A percentile compares a stretch with the other conserved stretches of the same genome.
Conservation (phyloP, 37 sponge, comb jelly and placozoan genomes). For the Petrosia ficiformis region DNA sequence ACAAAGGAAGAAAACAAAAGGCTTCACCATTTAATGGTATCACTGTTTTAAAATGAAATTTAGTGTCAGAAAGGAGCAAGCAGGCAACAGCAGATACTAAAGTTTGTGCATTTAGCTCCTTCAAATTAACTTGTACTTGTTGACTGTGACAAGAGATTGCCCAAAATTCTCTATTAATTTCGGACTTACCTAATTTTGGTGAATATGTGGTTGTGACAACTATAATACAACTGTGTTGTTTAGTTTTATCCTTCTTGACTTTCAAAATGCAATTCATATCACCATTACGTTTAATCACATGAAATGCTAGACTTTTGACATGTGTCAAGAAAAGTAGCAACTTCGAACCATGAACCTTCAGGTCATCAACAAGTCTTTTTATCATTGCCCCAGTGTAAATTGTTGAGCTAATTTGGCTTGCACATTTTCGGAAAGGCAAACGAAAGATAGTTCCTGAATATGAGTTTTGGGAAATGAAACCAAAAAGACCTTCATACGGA, state of each 20-base stretch:
- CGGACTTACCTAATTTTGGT: neutral
- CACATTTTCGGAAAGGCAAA: slow-evolving; percentile 55
- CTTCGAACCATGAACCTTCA: slow-evolving; percentile 30
- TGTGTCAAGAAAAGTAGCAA: slow-evolving; percentile 52
- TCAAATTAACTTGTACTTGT: too few relatives aligned
- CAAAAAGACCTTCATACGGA: slow-evolving; percentile 55
- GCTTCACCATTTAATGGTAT: slow-evolving; percentile 4
- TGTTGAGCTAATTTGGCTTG: slow-evolving; percentile 34
- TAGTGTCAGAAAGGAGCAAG: neutral
- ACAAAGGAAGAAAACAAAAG: slow-evolving; percentile 41
- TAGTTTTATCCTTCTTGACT: neutral
- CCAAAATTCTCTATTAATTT: neutral
- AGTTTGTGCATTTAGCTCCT: neutral
- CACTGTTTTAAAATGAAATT: neutral
- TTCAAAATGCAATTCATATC: neutral
- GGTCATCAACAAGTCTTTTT: slow-evolving; percentile 2
- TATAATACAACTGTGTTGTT: neutral
- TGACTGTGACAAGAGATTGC: too few relatives aligned
- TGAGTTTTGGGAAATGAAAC: neutral
- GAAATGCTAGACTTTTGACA: slow-evolving; percentile 32
- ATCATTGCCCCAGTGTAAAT: slow-evolving; percentile 19
- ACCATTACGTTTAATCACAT: neutral
- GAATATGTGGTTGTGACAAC: neutral
- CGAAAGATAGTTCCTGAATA: slow-evolving; percentile 70
- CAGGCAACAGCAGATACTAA: neutral